Evolutionary conservation across 1,140 invertebrate genomes (phyloP).

Genomic region (Scylla paramamosain): DNA sequence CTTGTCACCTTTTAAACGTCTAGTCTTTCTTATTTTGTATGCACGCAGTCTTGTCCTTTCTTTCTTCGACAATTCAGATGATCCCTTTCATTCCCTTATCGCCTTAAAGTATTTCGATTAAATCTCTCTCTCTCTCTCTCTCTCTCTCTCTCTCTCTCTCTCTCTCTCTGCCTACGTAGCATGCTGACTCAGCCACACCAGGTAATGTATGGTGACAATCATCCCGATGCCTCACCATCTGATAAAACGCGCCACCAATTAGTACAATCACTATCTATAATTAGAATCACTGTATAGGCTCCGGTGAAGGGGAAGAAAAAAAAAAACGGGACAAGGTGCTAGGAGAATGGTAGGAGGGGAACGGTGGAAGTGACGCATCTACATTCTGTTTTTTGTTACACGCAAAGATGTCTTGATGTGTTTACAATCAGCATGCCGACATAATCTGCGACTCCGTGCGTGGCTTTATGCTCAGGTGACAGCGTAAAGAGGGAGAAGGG

Average conservation of each 20-base stretch:
- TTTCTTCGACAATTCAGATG: too few species aligned
- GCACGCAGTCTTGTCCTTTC: too few species aligned
- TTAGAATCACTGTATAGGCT: not conserved
- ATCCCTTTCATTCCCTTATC: too few species aligned
- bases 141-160: slow-evolving; percentile 14
- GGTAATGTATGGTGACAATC: slow-evolving; percentile 11
- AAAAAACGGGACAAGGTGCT: not conserved
- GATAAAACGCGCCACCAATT: not conserved
- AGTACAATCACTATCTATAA: not conserved
- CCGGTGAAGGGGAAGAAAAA: not conserved
- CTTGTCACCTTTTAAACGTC: too few species aligned
- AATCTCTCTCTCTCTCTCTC: too few species aligned
- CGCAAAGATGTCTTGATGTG: not conserved
- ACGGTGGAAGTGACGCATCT: not conserved
- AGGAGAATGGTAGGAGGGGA: not conserved
- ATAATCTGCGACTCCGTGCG: not conserved
- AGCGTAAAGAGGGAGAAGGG: too few species aligned
- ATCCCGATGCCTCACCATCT: not conserved
- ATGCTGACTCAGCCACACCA: not conserved
- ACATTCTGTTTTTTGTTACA: not conserved
- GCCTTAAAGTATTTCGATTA: too few species aligned
- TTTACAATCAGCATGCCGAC: not conserved
- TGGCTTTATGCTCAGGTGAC: not conserved
- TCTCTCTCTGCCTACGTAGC: not conserved
- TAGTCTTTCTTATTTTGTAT: too few species aligned